Evolutionary conservation across 92 coral and sea anemone species (phyloP).

Genomic region (Phenganax subtilis): DNA sequence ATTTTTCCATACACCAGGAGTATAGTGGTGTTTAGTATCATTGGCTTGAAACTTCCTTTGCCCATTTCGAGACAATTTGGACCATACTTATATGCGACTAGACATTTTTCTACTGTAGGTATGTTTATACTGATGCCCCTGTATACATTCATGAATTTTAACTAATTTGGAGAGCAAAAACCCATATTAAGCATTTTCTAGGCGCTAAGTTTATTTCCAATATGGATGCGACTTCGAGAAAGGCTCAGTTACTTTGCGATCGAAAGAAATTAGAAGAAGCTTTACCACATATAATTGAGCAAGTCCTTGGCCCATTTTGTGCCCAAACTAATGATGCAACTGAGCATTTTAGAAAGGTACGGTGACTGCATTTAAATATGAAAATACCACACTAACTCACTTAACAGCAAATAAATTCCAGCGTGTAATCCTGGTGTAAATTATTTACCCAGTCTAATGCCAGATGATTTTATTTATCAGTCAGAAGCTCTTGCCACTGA

Average conservation of each 20-base stretch:
- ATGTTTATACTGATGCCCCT: background rate
- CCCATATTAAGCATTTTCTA: background rate
- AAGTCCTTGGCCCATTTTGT: slow-evolving; percentile 49
- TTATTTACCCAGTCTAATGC: background rate
- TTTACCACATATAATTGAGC: slow-evolving; percentile 64
- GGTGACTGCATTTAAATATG: no score
- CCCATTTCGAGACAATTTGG: background rate
- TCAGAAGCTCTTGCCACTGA: no score
- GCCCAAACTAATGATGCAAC: slow-evolving; percentile 62
- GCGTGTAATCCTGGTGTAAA: background rate
- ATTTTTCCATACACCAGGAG: no score
- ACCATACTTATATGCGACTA: background rate
- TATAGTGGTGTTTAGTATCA: background rate
- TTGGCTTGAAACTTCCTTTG: background rate
- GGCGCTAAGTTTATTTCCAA: background rate
- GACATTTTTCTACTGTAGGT: background rate
- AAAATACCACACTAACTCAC: no score
- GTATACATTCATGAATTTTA: no score
- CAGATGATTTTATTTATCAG: no score
- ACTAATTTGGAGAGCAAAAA: no score
- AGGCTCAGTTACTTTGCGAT: slow-evolving; percentile 38
- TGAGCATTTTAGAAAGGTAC: slow-evolving; percentile 54
- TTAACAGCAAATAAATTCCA: background rate
- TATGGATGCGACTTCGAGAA: slow-evolving; percentile 4
- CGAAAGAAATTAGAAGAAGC: slow-evolving; percentile 56